Base-by-base conservation (phyloP, 2,797 vertebrate genomes). In the Semaprochilodus insignis region DNA sequence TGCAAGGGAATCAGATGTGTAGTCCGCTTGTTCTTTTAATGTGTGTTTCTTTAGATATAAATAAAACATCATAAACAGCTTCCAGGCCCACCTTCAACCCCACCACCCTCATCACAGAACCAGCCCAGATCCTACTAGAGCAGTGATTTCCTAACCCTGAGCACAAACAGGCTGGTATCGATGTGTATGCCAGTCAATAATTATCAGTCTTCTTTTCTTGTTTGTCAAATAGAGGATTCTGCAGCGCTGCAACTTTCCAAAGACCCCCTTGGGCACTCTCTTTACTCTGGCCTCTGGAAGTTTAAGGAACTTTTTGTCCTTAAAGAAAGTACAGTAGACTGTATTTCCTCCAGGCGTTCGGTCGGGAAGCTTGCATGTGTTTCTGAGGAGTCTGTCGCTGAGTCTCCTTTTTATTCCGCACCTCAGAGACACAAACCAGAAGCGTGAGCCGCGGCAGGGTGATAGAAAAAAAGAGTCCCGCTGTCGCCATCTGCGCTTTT, bases 401-500 rank as follows among this genome's bases (percentile, higher is more conserved):
- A 44, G 44, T 51, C 69, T 51, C 25, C 40, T 14, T 27, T 71
- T 51, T 70, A 21, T 71, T 71, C 69, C 44, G n/a, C 14, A 51
- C 44, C 44, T n/a, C 44, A 71, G 69, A 71, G 69, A 71, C 69
- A 25, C 66, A 51, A 15, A 51, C 31, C n/a, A 71, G 40, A 27
- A n/a, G n/a, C 7, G n/a, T 25, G 66, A n/a, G 69, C n/a, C 15
- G n/a, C 51, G 69, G n/a, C 69, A 25, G 44, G 11, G 11, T 52
- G 25, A 71, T 71, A 25, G 69, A 51, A 71, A 71, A 40, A 15
- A 51, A 71, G n/a, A 52, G 51, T 7, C 23, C 44, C 15, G 15
- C 23, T 71, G 69, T 51, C 44, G n/a, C 40, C 69, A 71, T 48
- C 69, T 71, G 69, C 44, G 69, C 69, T 71, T 71, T 71, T 71